phyloP scores from a whole-genome alignment of 2,888 invertebrate genomes.

The Stegana nigrithorax region DNA sequence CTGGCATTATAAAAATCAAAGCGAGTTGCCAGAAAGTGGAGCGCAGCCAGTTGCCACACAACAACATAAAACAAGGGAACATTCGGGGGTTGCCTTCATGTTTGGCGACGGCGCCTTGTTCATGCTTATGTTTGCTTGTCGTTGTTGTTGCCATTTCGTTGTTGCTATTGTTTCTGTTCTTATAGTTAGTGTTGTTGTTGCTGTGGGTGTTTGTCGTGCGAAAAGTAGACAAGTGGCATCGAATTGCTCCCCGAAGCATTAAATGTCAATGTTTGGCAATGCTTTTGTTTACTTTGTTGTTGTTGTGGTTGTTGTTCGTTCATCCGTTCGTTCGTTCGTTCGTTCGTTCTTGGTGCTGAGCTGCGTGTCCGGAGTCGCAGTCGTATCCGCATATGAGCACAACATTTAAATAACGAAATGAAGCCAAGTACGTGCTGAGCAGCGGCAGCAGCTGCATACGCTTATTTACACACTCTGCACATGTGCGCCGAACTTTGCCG shows the following conservation, averaged over 20 bases:
- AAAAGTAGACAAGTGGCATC: neutral
- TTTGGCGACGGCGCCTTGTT: neutral
- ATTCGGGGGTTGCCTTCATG: neutral
- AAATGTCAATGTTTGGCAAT: slow-evolving; percentile 1
- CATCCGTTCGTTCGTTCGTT: too few relatives aligned
- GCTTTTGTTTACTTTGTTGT: too few relatives aligned
- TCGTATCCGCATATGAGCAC: neutral
- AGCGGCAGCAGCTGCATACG: too few relatives aligned
- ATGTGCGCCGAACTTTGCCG: too few relatives aligned
- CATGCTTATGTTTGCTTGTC: neutral
- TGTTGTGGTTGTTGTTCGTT: neutral
- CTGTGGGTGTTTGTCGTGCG: neutral
- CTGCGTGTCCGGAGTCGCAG: neutral
- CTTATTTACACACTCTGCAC: neutral
- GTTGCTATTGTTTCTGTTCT: neutral
- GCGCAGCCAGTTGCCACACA: neutral
- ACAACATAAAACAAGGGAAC: neutral
- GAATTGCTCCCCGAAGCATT: slow-evolving; percentile 11
- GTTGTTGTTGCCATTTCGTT: neutral
- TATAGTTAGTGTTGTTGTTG: neutral
- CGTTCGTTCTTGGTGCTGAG: neutral
- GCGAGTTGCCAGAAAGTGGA: neutral
- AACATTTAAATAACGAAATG: neutral
- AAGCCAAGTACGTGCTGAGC: neutral
- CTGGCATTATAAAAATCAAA: slow-evolving; percentile 11